Base-by-base conservation (phyloP, 2,888 invertebrate species). In the Ophioninae sp. region DNA sequence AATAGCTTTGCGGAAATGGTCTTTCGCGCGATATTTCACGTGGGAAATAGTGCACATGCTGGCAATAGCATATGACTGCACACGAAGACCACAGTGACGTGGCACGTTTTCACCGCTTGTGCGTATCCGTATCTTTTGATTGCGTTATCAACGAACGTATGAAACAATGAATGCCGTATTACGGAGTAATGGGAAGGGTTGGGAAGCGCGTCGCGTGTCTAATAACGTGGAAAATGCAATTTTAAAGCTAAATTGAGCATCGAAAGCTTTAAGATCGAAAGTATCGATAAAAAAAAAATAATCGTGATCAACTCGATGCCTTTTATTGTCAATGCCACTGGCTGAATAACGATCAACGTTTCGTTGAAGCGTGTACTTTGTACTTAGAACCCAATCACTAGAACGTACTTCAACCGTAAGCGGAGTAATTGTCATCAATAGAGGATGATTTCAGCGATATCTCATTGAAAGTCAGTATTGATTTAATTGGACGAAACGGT, bases 91-190 rank as follows among this genome's bases (percentile, higher is more conserved):
- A 51, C 30, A 58, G 6, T 39, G 30, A 72, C 65, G 72, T 58
- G 30, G 63, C 44, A 71, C 64, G n/a, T 30, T n/a, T 69, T 44
- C n/a, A 30, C 69, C 20, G 63, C 23, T 13, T 56, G 13, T 17
- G 44, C 44, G 67, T 22, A n/a, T 64, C 8, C 69, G 67, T 64
- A 41, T 73, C 68, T 41, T 74, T 73, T 37, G 82, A 78, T 68
- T 69, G 56, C 37, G 51, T 13, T 51, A 41, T n/a, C 64, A 41
- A 7, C 64, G 23, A 44, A 17, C 58, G 23, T 30, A 73, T 30
- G 56, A 20, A 82, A 72, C 72, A 73, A 81, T 41, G 10, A 59
- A 20, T 58, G 63, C 61, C 78, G 44, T 68, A 39, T 30, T 1
- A 51, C 17, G 51, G 51, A 6, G 51, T 17, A 13, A 13, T 6